Percentiles rank a stretch among this genome's conserved stretches.
Conservation (phyloP, 2,113 vertebrate species). For the Sialia sialis region DNA sequence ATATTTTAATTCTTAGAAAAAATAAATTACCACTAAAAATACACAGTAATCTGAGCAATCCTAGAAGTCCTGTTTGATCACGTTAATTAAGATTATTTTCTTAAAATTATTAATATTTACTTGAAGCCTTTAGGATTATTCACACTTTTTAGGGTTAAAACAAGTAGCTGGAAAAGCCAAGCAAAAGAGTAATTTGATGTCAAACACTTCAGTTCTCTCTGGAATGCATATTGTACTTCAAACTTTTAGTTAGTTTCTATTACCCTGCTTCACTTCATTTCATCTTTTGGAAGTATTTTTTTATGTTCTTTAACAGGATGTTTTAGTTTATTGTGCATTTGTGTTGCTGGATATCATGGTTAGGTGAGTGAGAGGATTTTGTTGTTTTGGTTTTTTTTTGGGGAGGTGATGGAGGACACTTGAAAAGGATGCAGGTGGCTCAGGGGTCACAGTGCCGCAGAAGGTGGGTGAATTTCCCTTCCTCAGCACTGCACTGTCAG, state of each 20-base stretch:
- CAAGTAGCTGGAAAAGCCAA: neutral
- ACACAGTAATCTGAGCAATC: neutral
- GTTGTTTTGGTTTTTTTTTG: neutral
- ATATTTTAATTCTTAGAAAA: neutral
- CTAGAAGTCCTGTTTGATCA: neutral
- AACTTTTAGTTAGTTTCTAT: neutral
- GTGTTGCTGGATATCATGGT: neutral
- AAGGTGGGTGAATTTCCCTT: neutral
- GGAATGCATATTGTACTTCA: neutral
- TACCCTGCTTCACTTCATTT: neutral
- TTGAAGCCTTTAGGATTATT: neutral
- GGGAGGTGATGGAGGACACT: neutral
- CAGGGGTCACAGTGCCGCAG: neutral
- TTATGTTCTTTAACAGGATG: neutral
- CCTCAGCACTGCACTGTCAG: neutral
- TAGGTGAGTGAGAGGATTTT: neutral
- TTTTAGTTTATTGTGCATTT: neutral
- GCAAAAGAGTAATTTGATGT: neutral
- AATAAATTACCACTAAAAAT: neutral
- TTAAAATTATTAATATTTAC: neutral
- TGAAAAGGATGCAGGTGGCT: neutral
- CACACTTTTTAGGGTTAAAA: neutral
- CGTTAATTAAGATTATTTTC: neutral
- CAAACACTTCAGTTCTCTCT: neutral
- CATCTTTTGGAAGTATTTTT: neutral